phyloP scores from a whole-genome alignment of 1,140 invertebrate genomes.

The Myzus persicae region DNA sequence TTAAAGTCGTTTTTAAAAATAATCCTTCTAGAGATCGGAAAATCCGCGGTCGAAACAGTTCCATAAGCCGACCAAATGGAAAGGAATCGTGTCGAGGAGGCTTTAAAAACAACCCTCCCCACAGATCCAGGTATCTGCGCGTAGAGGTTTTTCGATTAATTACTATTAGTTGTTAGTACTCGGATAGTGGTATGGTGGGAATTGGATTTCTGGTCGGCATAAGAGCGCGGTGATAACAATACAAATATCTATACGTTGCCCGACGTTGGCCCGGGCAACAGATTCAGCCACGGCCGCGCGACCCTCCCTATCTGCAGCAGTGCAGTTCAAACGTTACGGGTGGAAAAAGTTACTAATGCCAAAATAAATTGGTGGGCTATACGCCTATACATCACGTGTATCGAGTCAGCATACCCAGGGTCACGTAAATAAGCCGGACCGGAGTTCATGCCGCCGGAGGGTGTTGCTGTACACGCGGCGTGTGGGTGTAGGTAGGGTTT shows the following conservation, averaged over 20 bases:
- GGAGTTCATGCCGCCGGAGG: not conserved
- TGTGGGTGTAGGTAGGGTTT: not conserved
- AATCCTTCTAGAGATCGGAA: not conserved
- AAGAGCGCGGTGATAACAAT: not conserved
- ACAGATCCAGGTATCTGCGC: not conserved
- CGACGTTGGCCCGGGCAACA: not conserved
- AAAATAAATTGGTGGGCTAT: constrained; percentile 19
- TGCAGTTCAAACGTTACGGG: not conserved
- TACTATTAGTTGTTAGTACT: not conserved
- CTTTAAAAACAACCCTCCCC: not conserved
- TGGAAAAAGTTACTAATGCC: constrained; percentile 20
- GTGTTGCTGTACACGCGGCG: not conserved
- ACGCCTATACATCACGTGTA: no score
- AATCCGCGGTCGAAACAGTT: not conserved
- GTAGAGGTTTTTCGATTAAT: not conserved
- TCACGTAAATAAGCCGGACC: constrained; percentile 24
- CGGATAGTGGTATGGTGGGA: not conserved
- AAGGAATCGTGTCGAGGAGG: not conserved
- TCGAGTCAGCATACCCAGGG: not conserved
- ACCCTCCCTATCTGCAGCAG: not conserved
- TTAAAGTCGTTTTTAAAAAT: not conserved
- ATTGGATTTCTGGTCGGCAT: constrained; percentile 10
- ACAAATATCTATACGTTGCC: not conserved
- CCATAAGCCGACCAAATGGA: not conserved
- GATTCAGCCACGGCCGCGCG: not conserved